Base-by-base conservation (phyloP, 2,113 vertebrate genomes). In the Coryphaenoides rupestris region DNA sequence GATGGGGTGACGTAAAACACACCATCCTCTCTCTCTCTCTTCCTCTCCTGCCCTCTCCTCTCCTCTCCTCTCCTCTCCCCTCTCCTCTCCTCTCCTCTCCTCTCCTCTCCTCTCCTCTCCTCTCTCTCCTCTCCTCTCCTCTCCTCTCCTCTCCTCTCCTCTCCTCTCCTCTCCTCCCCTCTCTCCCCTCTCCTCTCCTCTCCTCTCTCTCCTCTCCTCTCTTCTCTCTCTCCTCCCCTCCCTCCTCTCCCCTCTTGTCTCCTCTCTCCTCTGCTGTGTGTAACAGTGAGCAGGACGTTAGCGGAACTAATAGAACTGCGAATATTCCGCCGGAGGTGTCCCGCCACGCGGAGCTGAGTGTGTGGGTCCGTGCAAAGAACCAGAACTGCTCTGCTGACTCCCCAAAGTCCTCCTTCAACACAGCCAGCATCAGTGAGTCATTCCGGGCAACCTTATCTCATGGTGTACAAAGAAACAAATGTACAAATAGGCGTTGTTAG, bases 291-390 rank as follows among this genome's bases (percentile, higher is more conserved):
- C 33, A 40, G 9, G 2, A 6, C 9, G 5, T 23, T 6, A 58
- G 0, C 7, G 56, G 16, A 3, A 59, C 3, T 19, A 58, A 19
- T 21, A 28, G 2, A 1, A 65, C 3, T 12, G 59, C 33, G 0
- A 0, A 54, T 0, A 86, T 90, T 54, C 0, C 0, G 2, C 86
- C 83, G 19, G 0, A 23, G 0, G 82, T 69, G 55, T 0, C 0
- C 9, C 63, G 21, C 2, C 19, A 60, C 14, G 65, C 5, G 45
- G 1, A 68, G 2, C 68, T 89, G 52, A 4, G 0, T 21, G 84
- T 90, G 70, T 89, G 87, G 89, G 78, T 88, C 17, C 52, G 65
- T 40, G 76, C 79, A 5, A 1, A 24, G 19, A 81, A 77, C 60
- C 58, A 68, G 49, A 0, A 76, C 0, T 80, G 80, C 26, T 70